A percentile compares a stretch with the other conserved stretches of the same genome.
Conservation (phyloP, 2,888 invertebrate genomes). For the Spodoptera picta region DNA sequence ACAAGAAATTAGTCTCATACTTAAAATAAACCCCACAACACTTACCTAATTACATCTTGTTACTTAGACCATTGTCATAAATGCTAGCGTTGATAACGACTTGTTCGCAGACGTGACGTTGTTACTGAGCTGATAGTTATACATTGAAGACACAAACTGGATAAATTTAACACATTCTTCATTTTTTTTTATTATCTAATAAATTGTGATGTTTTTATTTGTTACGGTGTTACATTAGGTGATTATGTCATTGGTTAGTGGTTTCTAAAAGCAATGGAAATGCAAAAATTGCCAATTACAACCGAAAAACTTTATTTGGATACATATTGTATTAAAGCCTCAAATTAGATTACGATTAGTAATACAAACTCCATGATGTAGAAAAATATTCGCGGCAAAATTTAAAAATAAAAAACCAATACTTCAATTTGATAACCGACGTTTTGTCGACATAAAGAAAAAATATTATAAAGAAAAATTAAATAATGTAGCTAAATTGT, state of each 20-base stretch:
- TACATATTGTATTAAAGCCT: no score
- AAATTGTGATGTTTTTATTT: no score
- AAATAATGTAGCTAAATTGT: constrained; percentile 46
- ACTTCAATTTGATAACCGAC: constrained; percentile 19
- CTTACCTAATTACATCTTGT: constrained; percentile 25
- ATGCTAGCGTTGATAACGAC: constrained; percentile 56
- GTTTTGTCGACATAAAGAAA: constrained; percentile 16
- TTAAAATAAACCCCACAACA: no score
- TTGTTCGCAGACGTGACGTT: constrained; percentile 56
- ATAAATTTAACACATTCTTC: constrained; percentile 26
- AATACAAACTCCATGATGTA: constrained; percentile 15
- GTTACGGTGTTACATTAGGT: no score
- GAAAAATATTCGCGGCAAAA: not conserved
- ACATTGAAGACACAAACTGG: constrained; percentile 35
- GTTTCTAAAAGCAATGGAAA: no score
- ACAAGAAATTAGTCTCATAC: no score
- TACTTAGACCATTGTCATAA: constrained; percentile 47
- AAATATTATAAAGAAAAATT: constrained; percentile 36
- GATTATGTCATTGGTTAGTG: no score
- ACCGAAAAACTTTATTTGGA: no score
- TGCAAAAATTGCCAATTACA: no score
- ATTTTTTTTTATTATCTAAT: no score
- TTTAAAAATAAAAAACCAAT: not conserved
- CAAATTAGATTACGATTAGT: not conserved
- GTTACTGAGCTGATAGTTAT: constrained; percentile 36